These are phyloP conservation scores for Hypena proboscidalis DNA, from an alignment of 2,888 invertebrate genomes.

Conservation along the genomic window DNA sequence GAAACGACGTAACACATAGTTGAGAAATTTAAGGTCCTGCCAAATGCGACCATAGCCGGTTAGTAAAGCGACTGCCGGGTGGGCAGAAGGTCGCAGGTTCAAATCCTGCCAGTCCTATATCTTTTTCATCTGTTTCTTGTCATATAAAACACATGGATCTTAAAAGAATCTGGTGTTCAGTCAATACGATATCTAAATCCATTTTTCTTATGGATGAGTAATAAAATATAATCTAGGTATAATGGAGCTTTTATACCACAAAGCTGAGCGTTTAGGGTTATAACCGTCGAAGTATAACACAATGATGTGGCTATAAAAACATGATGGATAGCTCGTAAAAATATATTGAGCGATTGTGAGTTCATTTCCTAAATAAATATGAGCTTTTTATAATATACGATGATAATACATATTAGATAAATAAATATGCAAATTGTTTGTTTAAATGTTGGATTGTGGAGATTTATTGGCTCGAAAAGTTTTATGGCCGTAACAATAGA, in stretches of 20 bases:
- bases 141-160: too few species aligned
- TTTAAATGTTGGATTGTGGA: too few species aligned
- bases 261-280: constrained; percentile 46
- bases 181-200: constrained; percentile 4
- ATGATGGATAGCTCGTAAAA: constrained; percentile 53
- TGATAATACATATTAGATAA: constrained; percentile 1
- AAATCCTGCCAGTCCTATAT: background rate
- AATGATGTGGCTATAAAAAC: constrained; percentile 48
- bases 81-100: too few species aligned
- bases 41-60: too few species aligned
- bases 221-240: constrained; percentile 34
- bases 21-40: too few species aligned
- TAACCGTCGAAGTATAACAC: constrained; percentile 36
- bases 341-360: constrained; percentile 51
- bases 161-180: too few species aligned
- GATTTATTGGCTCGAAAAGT: too few species aligned
- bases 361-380: constrained; percentile 50
- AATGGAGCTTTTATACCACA: constrained; percentile 40
- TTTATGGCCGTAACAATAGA: too few species aligned
- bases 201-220: constrained; percentile 28
- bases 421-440: background rate
- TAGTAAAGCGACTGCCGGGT: too few species aligned
- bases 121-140: background rate
- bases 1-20: too few species aligned
- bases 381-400: constrained; percentile 19